Evolutionary conservation across 1,140 invertebrate genomes (phyloP), one percentile per base, ranked within the genome.

Genomic region (Drosophila orena): DNA sequence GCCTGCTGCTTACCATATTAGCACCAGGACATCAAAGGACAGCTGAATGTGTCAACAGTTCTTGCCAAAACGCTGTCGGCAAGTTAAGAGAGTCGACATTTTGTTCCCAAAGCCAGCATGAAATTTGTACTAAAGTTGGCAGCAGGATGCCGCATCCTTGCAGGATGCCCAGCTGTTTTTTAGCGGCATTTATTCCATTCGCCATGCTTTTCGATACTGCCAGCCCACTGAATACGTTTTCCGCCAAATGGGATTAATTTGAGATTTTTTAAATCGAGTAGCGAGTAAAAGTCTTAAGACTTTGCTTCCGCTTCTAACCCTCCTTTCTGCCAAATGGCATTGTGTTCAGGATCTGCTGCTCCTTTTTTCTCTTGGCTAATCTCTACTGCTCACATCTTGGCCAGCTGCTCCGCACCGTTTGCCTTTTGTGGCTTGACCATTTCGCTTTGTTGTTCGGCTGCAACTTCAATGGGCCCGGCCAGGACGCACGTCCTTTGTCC

Each of bases 1-100:
- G 75, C 81, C 81, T 81, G 81, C 81, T 85, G 81, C 34, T 85
- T 71, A 86, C 72, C 81, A 85, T 85, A 86, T 85, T 85, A 85
- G 81, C 81, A 85, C 73, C 74, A 80, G 81, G 72, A 85, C 64
- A 62, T 70, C 50, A 60, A 62, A 66, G 77, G 60, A 81, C 81
- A 86, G 81, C 81, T 86, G 81, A 81, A 81, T 78, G 74, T 86
- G 81, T 86, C 81, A 86, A 81, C 81, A 86, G 69, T 59, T 60
- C 53, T 60, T 73, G 56, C 30, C 53, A 14, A 22, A 56, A 22
- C 61, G 38, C 43, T 60, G 68, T 56, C 74, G 65, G 62, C 49
- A 46, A 61, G 64, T 58, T 83, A 55, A 60, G 44, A 77, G 68
- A 46, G 30, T 30, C 44, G 12, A 38, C 17, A 46, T 43, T 73